A percentile compares a stretch with the other conserved stretches of the same genome.
Conservation (phyloP, 2,113 vertebrate species). For the Phylloscopus trochilus region DNA sequence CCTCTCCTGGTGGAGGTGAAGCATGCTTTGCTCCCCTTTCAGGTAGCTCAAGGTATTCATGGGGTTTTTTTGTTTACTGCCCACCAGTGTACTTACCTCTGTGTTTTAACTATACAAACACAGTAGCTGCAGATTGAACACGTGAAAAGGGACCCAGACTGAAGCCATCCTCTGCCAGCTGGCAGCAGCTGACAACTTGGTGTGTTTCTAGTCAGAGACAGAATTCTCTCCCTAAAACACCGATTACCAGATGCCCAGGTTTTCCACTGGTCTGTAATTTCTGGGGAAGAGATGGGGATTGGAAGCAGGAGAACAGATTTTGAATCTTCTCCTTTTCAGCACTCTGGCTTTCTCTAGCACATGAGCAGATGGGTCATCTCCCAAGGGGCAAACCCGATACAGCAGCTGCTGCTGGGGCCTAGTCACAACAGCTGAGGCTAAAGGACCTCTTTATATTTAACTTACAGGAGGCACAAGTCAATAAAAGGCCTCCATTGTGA, state of each 20-base stretch:
- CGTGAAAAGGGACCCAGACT: not conserved
- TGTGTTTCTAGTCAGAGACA: not conserved
- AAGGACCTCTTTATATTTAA: constrained; percentile 51
- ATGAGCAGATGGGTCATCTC: constrained; percentile 68
- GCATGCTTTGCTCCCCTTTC: not conserved
- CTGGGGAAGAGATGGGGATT: not conserved
- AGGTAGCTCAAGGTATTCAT: fast-evolving
- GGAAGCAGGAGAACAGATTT: constrained; percentile 13
- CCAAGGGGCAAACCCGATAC: constrained; percentile 42
- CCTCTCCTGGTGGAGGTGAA: not conserved
- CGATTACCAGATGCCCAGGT: not conserved
- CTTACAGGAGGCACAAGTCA: constrained; percentile 46
- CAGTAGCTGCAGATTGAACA: not conserved
- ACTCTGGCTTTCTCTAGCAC: not conserved
- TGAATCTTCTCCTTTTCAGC: not conserved
- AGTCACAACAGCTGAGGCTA: constrained; percentile 62
- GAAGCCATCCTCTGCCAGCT: not conserved
- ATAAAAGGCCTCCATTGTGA: constrained; percentile 64
- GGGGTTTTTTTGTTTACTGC: not conserved
- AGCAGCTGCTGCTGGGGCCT: constrained; percentile 60
- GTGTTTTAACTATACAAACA: not conserved
- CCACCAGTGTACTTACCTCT: not conserved
- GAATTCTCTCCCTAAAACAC: not conserved
- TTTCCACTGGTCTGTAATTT: constrained; percentile 12
- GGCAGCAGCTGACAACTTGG: not conserved